Evolutionary conservation across 1,140 invertebrate species (phyloP), one percentile per base, ranked within the genome.

Genomic region (Chionoecetes opilio): DNA sequence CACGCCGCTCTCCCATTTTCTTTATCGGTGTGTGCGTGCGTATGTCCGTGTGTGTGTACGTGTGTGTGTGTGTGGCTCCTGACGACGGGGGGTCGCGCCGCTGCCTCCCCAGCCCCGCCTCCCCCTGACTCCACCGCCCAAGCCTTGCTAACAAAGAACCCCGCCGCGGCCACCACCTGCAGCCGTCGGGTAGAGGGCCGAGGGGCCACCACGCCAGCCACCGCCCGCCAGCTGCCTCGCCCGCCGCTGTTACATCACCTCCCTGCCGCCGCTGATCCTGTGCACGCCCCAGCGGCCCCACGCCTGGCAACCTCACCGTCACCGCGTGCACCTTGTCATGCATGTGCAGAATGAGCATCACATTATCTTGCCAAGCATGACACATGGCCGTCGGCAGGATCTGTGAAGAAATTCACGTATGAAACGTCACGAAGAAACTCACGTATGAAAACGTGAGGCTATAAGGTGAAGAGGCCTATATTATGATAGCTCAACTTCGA

Each of bases 131-230:
- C 87, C 88, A 26, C 34, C 89, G 11, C 46, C 94, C n/a, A 82
- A 21, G 31, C 46, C 53, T 35, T 84, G 82, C 90, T 37, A 95
- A 95, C 94, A 95, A 95, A 95, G 94, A 95, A 95, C 93, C 87
- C 90, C 92, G 84, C 92, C 92, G 92, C 91, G 82, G 91, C 94
- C 94, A 95, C 94, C 94, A 92, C 94, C 90, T 94, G 93, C 93
- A 94, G 93, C 93, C 89, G 93, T 87, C 87, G 38, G 87, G 85
- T 31, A 17, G 31, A 29, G 41, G 91, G 21, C 14, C 26, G 32
- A 89, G 32, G 32, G 31, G 6, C 17, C n/a, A 21, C 6, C 84
- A 34, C 29, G 34, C 21, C 41, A 85, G 29, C 93, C 34, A 21
- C 34, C 86, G 14, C 8, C 38, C 46, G 41, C n/a, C 85, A 46